Base-by-base conservation (phyloP, 1,140 invertebrate species). In the Saccostrea cuccullata region DNA sequence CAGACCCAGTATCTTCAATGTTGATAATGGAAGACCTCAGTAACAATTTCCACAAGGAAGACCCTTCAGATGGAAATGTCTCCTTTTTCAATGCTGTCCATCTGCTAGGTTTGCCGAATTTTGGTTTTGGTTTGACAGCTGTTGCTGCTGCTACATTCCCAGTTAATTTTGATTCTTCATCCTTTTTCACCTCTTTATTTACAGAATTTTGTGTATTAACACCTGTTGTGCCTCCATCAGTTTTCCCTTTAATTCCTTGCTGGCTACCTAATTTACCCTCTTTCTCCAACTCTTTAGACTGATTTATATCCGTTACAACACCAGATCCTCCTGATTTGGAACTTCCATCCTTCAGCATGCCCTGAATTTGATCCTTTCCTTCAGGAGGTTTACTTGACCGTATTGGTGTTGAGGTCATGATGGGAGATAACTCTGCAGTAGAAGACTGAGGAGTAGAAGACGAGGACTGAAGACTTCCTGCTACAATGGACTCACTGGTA, bases 41-140 rank as follows among this genome's bases (percentile, higher is more conserved):
- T 13, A 77, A 26, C 23, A 30, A 15, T 36, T 77, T 26, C 70
- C 70, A 77, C 30, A 77, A 36, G 15, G 70, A 30, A 15, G 70
- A 77, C 12, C 60, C 23, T 6, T 4, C 23, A 67, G 20, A 9
- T 23, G 20, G 60, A 23, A 23, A 67, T 20, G 60, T 26, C 30
- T 77, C 70, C 70, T 77, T 30, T 77, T 77, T 77, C 23, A 77
- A 30, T 36, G 70, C 70, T 77, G 70, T 17, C 70, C 70, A 77
- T 77, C 15, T 77, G 30, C 70, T 77, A 12, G 13, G 26, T 77
- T 77, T 77, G 15, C 26, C 23, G 8, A 36, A 1, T 36, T 30
- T 77, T 15, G 70, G 70, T 36, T 13, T 77, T 15, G 70, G 70
- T 36, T 13, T 77, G 15, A 36, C 11, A 77, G 26, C 70, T 36